Evolutionary conservation across 2,888 invertebrate species (phyloP), one percentile per base, ranked within the genome.

Genomic region (Athetis lepigone): DNA sequence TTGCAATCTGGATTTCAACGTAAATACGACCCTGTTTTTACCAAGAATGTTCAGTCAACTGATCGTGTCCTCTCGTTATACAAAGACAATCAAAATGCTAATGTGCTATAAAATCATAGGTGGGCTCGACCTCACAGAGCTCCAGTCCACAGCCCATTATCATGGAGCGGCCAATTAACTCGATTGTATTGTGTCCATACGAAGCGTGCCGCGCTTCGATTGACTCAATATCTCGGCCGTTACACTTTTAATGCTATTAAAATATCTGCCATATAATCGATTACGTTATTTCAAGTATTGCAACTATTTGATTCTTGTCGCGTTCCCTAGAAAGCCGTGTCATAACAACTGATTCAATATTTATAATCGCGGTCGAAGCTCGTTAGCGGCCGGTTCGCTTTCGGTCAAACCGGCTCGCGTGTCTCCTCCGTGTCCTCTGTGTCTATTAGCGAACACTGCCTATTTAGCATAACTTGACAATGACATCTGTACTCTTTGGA

Each of bases 91-190:
- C 60, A 47, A 79, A 79, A 83, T 80, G 74, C 64, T 72, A 81
- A 81, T 79, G 71, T 50, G 61, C 33, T 51, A 74, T 50, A 70
- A 77, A 80, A 81, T 84, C 65, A 33, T 72, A 80, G 80, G 77
- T 77, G 78, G 78, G 70, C 74, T 45, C 52, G 77, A 71, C 64
- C 56, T 42, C 49, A 71, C 77, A 16, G 60, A 54, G 59, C 62
- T 71, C 62, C 57, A 70, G 58, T 72, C 75, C 78, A 74, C 65
- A 71, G 69, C 65, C 74, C 64, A 85, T 81, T 82, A 80, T 71
- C 68, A 77, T 77, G 57, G 75, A 79, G 79, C 85, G 81, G 78
- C 77, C 87, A 88, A 90, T 90, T 88, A 87, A 81, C 75, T 81
- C 67, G 80, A 86, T 86, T 86, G 82, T 81, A 81, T 75, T 80